A percentile compares a stretch with the other conserved stretches of the same genome.
phyloP scores from a whole-genome alignment of 2,888 invertebrate genomes.

The Caenorhabditis doughertyi region DNA sequence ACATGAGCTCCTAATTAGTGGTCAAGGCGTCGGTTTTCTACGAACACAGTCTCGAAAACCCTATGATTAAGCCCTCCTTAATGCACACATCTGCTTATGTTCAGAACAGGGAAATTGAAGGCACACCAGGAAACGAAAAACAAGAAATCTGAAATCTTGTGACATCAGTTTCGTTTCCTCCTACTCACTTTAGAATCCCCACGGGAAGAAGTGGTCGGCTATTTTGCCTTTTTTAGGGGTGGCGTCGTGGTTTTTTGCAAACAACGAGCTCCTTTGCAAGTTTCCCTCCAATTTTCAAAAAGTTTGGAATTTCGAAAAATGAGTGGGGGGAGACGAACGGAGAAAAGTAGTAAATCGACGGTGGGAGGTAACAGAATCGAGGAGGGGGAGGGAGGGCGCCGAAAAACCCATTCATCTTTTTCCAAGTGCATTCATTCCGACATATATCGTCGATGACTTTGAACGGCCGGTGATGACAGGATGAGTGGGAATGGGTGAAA shows the following conservation, averaged over 20 bases:
- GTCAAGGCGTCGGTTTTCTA: no score
- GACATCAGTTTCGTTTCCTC: slow-evolving; percentile 22
- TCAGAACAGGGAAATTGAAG: neutral
- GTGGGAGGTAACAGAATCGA: neutral
- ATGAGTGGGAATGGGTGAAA: no score
- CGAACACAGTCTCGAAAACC: no score
- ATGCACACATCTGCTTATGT: no score
- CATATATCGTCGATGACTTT: neutral
- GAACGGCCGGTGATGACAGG: neutral
- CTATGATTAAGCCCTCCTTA: no score
- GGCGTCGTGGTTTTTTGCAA: neutral
- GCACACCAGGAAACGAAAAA: neutral
- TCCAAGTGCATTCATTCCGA: slow-evolving; percentile 42
- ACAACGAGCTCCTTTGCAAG: neutral
- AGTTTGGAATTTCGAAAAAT: neutral
- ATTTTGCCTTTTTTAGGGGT: neutral
- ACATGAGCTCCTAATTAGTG: no score
- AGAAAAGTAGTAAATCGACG: slow-evolving; percentile 2
- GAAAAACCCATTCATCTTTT: slow-evolving; percentile 51
- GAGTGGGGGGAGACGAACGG: slow-evolving; percentile 5
- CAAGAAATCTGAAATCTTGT: slow-evolving; percentile 23
- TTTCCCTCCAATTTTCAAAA: neutral
- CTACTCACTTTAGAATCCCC: slow-evolving; percentile 1
- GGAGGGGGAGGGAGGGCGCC: neutral
- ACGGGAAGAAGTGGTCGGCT: slow-evolving; percentile 16